Conservation (phyloP, 2,113 vertebrate genomes). For the Microcebus griseorufus region DNA sequence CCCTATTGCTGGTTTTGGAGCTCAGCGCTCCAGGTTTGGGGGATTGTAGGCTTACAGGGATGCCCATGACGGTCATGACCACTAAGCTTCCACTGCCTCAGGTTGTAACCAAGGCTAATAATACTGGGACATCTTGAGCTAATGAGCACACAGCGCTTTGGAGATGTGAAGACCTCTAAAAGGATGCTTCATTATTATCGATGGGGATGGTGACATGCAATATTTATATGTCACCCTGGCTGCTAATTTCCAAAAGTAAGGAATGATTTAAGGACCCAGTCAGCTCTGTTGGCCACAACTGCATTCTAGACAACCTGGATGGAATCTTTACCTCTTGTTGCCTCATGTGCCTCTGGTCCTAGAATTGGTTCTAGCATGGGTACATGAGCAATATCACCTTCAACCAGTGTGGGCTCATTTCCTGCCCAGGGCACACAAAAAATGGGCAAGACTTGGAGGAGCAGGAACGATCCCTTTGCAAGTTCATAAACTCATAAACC, state of each 20-base stretch:
- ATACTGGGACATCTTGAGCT: not conserved
- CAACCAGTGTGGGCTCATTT: not conserved
- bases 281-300: not conserved
- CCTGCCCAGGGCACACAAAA: not conserved
- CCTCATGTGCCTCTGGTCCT: not conserved
- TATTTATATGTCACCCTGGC: not conserved
- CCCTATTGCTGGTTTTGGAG: not conserved
- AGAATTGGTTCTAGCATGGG: not conserved
- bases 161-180: not conserved
- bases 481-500: not conserved
- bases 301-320: not conserved
- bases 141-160: not conserved
- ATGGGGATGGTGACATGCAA: not conserved
- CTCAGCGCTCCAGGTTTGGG: not conserved
- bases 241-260: conserved; percentile 33
- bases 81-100: not conserved
- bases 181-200: not conserved
- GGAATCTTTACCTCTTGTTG: not conserved
- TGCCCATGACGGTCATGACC: fast-evolving
- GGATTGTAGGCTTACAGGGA: not conserved
- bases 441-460: not conserved
- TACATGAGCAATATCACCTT: not conserved
- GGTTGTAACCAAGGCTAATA: not conserved
- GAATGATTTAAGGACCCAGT: not conserved
- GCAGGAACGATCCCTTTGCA: not conserved